Evolutionary conservation across 2,797 vertebrate genomes (phyloP), one percentile per base, ranked within the genome.

Genomic region (Sebastes miniatus): DNA sequence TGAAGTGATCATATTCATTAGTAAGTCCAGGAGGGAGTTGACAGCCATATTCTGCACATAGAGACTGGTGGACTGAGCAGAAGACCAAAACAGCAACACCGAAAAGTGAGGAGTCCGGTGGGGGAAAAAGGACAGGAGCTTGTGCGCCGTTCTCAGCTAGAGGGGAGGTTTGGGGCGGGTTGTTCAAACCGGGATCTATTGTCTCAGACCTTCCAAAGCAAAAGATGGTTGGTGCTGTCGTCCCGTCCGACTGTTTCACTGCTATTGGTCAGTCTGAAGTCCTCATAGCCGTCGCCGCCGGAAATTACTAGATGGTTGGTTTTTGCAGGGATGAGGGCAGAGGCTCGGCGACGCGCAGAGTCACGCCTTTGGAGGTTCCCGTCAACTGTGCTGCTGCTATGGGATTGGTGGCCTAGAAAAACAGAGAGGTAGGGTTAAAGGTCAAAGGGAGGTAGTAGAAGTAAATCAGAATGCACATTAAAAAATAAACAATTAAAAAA

Each of bases 141-240:
- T 79, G 81, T 76, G 73, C 52, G 27, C 56, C 3, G 18, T 76
- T 79, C 76, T 89, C 71, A 72, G 75, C 32, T 18, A 36, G 63
- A 72, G 73, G 47, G 74, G 68, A 81, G 39, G 50, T 43, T 34
- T 34, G 68, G 22, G 47, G 36, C 0, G 1, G 36, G 24, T 69
- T 13, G 8, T 58, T 59, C 34, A 59, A 75, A 52, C 16, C 2
- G 20, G 32, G 54, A n/a, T 62, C 2, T 1, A 73, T 43, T 10
- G 89, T 75, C 75, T 98, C 96, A 99, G 80, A 98, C 97, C 89
- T 96, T 96, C 98, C 98, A 99, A 9, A 99, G 96, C 79, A 99
- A 96, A 78, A 99, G 96, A 84, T 99, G 98, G 94, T 99, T 99
- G 87, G 98, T 99, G 91, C 98, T 99, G 95, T 99, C 98, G 0